phyloP scores from a whole-genome alignment of 2,888 invertebrate species.

The Rhyacophila evoluta region DNA sequence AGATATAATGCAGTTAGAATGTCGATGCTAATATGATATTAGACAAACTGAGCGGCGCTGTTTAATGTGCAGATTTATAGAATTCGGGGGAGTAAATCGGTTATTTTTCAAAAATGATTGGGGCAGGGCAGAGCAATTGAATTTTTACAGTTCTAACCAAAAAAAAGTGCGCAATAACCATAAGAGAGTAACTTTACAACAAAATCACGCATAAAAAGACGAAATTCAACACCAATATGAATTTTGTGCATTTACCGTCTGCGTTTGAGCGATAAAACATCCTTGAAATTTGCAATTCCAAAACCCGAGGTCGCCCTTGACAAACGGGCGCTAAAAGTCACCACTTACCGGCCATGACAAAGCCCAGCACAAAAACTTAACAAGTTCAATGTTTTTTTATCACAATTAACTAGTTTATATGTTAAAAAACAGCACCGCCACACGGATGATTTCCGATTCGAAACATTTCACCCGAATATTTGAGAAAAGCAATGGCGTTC shows the following conservation, averaged over 20 bases:
- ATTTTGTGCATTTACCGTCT: constrained; percentile 72
- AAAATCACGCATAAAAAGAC: constrained; percentile 54
- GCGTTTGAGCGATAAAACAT: constrained; percentile 73
- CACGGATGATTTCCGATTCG: constrained; percentile 72
- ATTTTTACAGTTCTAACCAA: constrained; percentile 46
- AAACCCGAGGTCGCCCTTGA: constrained; percentile 72
- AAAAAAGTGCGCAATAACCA: constrained; percentile 46
- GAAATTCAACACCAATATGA: constrained; percentile 69
- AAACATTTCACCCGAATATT: constrained; percentile 72
- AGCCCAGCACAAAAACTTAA: constrained; percentile 71
- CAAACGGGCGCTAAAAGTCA: constrained; percentile 71
- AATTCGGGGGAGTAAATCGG: constrained; percentile 30
- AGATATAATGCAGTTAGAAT: neutral
- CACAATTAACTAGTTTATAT: constrained; percentile 69
- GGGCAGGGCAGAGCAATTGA: constrained; percentile 42
- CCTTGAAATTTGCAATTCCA: constrained; percentile 69
- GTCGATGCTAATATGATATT: neutral
- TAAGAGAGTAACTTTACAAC: constrained; percentile 30
- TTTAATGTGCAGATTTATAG: neutral
- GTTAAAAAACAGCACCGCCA: constrained; percentile 71
- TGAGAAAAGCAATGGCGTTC: constrained; percentile 72
- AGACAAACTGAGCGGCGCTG: neutral
- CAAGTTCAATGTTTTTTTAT: constrained; percentile 69
- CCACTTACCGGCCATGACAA: constrained; percentile 87
- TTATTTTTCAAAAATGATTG: constrained; percentile 46